Evolutionary conservation across 2,113 vertebrate genomes (phyloP).

Genomic region (Calonectris borealis): DNA sequence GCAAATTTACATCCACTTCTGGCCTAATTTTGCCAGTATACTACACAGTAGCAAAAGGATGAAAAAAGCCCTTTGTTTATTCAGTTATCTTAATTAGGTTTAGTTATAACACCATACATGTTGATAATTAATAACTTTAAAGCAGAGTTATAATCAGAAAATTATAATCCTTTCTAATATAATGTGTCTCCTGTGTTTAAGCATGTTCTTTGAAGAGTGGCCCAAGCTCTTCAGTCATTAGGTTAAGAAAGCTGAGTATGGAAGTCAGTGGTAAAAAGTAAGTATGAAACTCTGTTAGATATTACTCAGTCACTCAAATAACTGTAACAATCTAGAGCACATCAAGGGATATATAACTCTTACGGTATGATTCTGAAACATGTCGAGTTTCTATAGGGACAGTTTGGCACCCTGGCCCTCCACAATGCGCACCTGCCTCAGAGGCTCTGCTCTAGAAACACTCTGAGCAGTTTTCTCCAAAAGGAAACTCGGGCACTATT

Average conservation of each 20-base stretch:
- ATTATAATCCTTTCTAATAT: not conserved
- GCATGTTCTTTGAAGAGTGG: not conserved
- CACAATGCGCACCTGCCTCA: not conserved
- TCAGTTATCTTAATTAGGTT: not conserved
- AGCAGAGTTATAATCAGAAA: not conserved
- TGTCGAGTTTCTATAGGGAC: accelerated
- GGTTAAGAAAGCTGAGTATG: not conserved
- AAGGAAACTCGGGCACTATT: not conserved
- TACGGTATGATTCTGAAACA: not conserved
- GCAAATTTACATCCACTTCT: not conserved
- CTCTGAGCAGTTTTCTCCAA: not conserved
- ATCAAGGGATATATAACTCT: not conserved
- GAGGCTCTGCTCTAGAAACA: too few relatives aligned
- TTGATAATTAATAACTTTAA: not conserved
- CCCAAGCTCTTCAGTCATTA: not conserved
- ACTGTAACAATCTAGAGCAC: not conserved
- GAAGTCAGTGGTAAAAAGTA: not conserved
- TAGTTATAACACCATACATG: not conserved
- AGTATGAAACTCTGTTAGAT: not conserved
- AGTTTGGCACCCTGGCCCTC: not conserved
- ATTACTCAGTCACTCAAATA: not conserved
- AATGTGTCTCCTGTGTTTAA: not conserved
- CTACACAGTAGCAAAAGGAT: not conserved
- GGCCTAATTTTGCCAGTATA: not conserved
- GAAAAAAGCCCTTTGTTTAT: not conserved